Evolutionary conservation across 1,140 invertebrate species (phyloP).

Genomic region (Sycobia sp.): DNA sequence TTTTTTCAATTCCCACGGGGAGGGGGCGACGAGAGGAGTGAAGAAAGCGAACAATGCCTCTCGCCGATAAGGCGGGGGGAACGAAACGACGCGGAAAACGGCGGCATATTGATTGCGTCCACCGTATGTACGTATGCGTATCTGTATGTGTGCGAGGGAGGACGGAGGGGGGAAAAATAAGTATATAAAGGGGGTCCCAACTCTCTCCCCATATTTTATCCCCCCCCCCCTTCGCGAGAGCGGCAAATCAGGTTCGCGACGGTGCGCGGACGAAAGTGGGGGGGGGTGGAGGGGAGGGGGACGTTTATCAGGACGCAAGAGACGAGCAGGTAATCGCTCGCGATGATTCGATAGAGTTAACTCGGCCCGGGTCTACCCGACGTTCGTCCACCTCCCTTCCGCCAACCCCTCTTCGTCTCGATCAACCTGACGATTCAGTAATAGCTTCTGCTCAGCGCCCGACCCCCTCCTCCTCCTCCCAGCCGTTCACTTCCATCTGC

Average conservation of each 20-base stretch:
- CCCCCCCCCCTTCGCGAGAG: background rate
- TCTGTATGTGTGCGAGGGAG: too few species aligned
- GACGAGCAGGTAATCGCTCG: slow-evolving; percentile 4
- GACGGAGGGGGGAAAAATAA: too few species aligned
- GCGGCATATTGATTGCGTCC: background rate
- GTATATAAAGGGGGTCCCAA: too few species aligned
- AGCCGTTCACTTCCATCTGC: too few species aligned
- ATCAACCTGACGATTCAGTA: slow-evolving; percentile 12
- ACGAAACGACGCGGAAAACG: background rate
- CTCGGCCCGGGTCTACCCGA: background rate
- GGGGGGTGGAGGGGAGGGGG: too few species aligned
- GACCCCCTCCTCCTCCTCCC: background rate
- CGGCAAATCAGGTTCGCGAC: background rate
- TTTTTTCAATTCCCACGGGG: slow-evolving; percentile 5
- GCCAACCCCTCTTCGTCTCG: background rate
- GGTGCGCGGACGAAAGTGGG: background rate
- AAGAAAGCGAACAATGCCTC: slow-evolving; percentile 6
- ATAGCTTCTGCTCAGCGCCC: background rate
- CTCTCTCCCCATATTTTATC: background rate
- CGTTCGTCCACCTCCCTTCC: too few species aligned
- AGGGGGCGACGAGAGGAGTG: background rate
- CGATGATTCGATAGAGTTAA: slow-evolving; percentile 13
- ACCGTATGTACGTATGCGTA: too few species aligned
- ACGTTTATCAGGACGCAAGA: background rate
- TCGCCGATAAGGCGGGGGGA: background rate